Conservation (phyloP, 2,113 vertebrate genomes). For the Psilopogon haemacephalus region DNA sequence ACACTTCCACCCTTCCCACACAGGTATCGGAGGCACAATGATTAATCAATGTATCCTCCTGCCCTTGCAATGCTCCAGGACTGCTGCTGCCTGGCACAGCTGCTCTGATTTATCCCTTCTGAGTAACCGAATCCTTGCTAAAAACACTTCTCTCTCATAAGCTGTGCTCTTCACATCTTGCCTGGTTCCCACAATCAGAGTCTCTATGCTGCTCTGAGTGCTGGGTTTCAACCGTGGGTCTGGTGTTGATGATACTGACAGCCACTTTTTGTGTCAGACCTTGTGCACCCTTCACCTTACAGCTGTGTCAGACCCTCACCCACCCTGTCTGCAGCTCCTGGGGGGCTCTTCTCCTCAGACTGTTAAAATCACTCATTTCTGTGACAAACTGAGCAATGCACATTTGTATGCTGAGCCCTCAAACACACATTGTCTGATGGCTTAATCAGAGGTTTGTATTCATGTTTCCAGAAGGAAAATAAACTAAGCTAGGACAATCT, state of each 20-base stretch:
- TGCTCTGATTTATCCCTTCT: not conserved
- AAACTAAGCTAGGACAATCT: not conserved
- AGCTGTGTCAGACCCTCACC: not conserved
- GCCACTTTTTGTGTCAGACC: not conserved
- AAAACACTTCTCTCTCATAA: not conserved
- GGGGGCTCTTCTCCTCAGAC: not conserved
- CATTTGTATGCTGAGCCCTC: not conserved
- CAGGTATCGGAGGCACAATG: not conserved
- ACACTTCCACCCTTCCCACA: not conserved
- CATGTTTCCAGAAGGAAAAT: not conserved
- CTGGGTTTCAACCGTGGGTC: not conserved
- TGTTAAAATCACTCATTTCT: not conserved
- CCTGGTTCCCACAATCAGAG: not conserved
- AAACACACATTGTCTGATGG: not conserved
- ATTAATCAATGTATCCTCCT: not conserved
- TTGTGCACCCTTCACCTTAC: not conserved
- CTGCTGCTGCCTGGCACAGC: not conserved
- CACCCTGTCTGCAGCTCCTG: not conserved
- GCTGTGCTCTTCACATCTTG: not conserved
- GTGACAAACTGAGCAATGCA: not conserved
- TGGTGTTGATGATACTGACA: not conserved
- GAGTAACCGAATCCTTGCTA: not conserved
- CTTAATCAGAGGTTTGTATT: not conserved
- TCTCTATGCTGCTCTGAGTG: not conserved
- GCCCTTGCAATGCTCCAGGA: not conserved